These are phyloP conservation scores for Spodoptera picta DNA, from an alignment of 2,888 invertebrate genomes.

Conservation along the genomic window DNA sequence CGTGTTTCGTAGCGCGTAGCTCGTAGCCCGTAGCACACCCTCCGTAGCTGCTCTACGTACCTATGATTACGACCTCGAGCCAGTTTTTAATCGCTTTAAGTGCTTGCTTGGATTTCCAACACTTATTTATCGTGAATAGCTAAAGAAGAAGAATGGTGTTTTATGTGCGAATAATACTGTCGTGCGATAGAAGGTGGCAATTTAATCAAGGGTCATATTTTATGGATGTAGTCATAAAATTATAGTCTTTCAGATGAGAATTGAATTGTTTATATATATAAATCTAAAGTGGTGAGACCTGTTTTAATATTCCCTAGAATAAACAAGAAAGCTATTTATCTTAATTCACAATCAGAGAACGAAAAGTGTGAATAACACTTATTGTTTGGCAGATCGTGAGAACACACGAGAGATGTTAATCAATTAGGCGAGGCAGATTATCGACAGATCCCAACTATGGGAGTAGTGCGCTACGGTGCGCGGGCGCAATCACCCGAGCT, in stretches of 20 bases:
- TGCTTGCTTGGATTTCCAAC: constrained; percentile 81
- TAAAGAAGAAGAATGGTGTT: constrained; percentile 74
- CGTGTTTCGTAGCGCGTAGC: constrained; percentile 40
- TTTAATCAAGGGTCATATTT: constrained; percentile 50
- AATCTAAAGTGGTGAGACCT: no score
- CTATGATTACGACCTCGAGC: constrained; percentile 60
- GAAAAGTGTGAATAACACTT: no score
- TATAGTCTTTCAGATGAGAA: no score
- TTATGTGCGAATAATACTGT: constrained; percentile 64
- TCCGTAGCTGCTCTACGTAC: constrained; percentile 64
- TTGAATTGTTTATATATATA: no score
- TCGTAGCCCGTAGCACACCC: constrained; percentile 56
- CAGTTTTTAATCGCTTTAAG: constrained; percentile 86
- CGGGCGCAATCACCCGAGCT: constrained; percentile 68
- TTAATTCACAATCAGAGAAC: no score
- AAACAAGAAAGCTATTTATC: no score
- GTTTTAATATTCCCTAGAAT: no score
- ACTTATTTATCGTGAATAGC: constrained; percentile 78
- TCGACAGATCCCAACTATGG: constrained; percentile 69
- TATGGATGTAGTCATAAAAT: constrained; percentile 4
- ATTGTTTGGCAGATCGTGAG: constrained; percentile 50
- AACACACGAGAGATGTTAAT: constrained; percentile 66
- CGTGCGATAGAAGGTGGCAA: constrained; percentile 48
- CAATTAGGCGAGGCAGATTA: constrained; percentile 64
- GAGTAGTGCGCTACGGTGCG: constrained; percentile 70